Evolutionary conservation across 2,888 invertebrate species (phyloP).

Genomic region (Meteorus cinctellus): DNA sequence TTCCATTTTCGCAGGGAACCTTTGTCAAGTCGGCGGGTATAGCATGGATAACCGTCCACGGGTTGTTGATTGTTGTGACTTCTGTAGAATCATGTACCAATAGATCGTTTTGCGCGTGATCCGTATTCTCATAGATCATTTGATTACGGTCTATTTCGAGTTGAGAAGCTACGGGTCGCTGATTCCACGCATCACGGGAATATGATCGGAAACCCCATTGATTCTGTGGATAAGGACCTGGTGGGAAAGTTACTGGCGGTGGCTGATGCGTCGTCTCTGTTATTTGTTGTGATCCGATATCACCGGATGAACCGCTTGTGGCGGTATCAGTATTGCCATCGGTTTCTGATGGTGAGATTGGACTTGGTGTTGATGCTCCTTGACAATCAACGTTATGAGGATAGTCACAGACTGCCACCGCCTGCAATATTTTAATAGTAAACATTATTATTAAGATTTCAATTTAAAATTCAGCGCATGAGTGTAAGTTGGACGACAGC

Average conservation of each 20-base stretch:
- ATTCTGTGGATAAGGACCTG: conserved; percentile 53
- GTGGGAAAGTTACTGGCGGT: conserved; percentile 54
- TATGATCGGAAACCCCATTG: conserved; percentile 53
- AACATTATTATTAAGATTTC: conserved; percentile 2
- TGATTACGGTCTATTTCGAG: conserved; percentile 55
- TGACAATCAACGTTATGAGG: conserved; percentile 77
- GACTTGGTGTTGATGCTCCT: conserved; percentile 64
- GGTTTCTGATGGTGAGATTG: conserved; percentile 52
- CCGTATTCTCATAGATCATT: conserved; percentile 19
- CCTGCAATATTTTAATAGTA: conserved; percentile 71
- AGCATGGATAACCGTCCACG: conserved; percentile 60
- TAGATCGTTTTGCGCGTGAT: not conserved
- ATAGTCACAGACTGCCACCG: conserved; percentile 80
- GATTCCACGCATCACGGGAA: conserved; percentile 59
- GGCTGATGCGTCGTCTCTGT: conserved; percentile 48
- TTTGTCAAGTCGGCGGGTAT: conserved; percentile 59
- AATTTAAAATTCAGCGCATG: conserved; percentile 22
- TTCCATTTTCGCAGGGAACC: conserved; percentile 61
- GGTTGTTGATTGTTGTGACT: conserved; percentile 52
- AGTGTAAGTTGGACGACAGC: conserved; percentile 5
- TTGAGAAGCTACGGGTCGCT: conserved; percentile 53
- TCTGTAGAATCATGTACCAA: conserved; percentile 40
- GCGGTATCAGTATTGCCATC: conserved; percentile 24
- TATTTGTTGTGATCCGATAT: conserved; percentile 15
- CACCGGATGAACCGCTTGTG: not conserved